Evolutionary conservation across 2,797 vertebrate species (phyloP).

Genomic region (Anabas testudineus): DNA sequence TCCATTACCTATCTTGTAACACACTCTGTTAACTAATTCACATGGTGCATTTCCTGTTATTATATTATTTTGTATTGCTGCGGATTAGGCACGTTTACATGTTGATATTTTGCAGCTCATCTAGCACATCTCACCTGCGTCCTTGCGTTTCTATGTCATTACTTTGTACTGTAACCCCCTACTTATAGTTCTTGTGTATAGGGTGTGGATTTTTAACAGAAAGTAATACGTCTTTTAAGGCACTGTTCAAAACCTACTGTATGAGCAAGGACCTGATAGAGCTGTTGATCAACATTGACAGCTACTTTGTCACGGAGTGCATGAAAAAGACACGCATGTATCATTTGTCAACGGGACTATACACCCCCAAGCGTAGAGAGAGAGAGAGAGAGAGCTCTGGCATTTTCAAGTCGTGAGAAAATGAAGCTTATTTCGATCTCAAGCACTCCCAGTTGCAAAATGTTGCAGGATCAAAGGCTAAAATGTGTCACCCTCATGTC

Average conservation of each 20-base stretch:
- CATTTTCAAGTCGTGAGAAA: conserved; percentile 4
- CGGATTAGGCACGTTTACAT: conserved; percentile 36
- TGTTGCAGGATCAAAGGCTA: conserved; percentile 64
- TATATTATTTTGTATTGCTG: conserved; percentile 37
- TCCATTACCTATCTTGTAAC: conserved; percentile 61
- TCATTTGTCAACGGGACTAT: conserved; percentile 30
- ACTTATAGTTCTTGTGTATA: background rate
- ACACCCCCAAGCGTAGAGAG: background rate
- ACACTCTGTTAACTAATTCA: conserved; percentile 61
- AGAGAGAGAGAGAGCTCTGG: conserved; percentile 12
- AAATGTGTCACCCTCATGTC: conserved; percentile 55
- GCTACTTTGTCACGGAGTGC: conserved; percentile 45
- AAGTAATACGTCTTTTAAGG: conserved; percentile 12
- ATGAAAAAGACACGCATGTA: conserved; percentile 30
- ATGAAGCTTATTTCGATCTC: conserved; percentile 40
- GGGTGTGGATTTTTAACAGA: conserved; percentile 16
- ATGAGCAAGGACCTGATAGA: conserved; percentile 32
- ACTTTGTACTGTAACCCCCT: too few relatives aligned
- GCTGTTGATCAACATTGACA: conserved; percentile 48
- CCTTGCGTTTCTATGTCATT: conserved; percentile 36
- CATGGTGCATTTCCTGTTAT: conserved; percentile 57
- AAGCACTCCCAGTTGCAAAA: conserved; percentile 37
- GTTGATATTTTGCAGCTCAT: conserved; percentile 21
- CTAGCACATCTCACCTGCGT: background rate
- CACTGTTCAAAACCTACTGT: background rate